Percentiles rank a stretch among this genome's conserved stretches.
Conservation (phyloP, 2,797 vertebrate species). For the Gambusia yucatana region DNA sequence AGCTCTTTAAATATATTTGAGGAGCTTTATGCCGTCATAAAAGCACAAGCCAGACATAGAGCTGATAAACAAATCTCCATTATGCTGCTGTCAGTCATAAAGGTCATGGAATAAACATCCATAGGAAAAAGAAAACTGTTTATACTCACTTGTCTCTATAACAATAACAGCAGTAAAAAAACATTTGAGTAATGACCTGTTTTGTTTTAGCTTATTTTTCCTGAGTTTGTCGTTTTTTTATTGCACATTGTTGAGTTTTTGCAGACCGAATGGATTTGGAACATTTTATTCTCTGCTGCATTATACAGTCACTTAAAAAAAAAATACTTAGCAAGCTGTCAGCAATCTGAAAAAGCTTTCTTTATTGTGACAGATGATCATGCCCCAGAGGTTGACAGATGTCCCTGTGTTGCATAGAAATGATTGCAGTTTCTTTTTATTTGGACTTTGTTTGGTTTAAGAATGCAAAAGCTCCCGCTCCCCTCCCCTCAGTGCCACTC, state of each 20-base stretch:
- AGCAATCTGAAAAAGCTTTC: constrained; percentile 68
- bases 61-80: constrained; percentile 41
- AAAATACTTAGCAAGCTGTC: constrained; percentile 66
- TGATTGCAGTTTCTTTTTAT: constrained; percentile 68
- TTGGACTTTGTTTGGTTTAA: constrained; percentile 71
- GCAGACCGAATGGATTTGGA: constrained; percentile 59
- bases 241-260: constrained; percentile 53
- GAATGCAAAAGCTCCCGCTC: constrained; percentile 61
- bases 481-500: constrained; percentile 56
- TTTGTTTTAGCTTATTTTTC: constrained; percentile 56
- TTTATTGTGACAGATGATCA: constrained; percentile 79
- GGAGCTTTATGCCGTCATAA: constrained; percentile 9
- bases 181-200: constrained; percentile 39
- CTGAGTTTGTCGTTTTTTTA: constrained; percentile 21
- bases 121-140: constrained; percentile 62
- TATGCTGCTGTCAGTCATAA: constrained; percentile 57
- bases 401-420: constrained; percentile 62
- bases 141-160: constrained; percentile 47
- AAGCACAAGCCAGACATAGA: constrained; percentile 24
- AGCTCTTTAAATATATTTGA: constrained; percentile 6
- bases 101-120: constrained; percentile 73
- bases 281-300: constrained; percentile 63
- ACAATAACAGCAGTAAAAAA: constrained; percentile 53
- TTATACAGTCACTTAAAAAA: constrained; percentile 49
- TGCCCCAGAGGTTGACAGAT: constrained; percentile 80